phyloP scores from a whole-genome alignment of 2,113 vertebrate species.

The Myotis lucifugus region DNA sequence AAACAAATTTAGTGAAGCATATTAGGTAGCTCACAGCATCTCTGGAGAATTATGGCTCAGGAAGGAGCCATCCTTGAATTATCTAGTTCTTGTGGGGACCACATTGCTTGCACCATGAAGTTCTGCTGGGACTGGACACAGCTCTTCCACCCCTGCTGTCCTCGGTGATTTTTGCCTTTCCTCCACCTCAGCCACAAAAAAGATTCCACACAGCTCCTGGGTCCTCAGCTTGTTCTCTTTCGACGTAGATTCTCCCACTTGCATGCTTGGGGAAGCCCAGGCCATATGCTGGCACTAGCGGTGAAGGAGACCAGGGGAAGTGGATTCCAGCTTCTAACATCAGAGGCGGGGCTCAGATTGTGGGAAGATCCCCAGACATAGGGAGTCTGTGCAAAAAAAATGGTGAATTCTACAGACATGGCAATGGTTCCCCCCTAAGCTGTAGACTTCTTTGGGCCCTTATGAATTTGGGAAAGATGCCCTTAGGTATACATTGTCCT shows the following conservation, averaged over 20 bases:
- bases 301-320: not conserved
- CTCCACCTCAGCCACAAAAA: not conserved
- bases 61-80: not conserved
- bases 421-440: too few species aligned
- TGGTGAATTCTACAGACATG: accelerated
- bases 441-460: not conserved
- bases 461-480: not conserved
- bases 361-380: not conserved
- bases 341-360: accelerated
- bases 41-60: not conserved
- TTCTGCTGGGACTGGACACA: not conserved
- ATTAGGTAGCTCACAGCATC: not conserved
- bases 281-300: not conserved
- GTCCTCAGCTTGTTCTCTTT: not conserved
- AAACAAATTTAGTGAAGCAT: not conserved
- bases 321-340: not conserved
- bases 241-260: not conserved
- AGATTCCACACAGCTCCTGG: not conserved
- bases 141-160: accelerated
- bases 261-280: not conserved
- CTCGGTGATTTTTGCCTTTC: not conserved
- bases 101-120: accelerated
- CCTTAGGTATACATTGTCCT: accelerated
- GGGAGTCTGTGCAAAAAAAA: not conserved
- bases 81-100: not conserved